Conservation (phyloP, 2,113 vertebrate species). For the Paramisgurnus dabryanus region DNA sequence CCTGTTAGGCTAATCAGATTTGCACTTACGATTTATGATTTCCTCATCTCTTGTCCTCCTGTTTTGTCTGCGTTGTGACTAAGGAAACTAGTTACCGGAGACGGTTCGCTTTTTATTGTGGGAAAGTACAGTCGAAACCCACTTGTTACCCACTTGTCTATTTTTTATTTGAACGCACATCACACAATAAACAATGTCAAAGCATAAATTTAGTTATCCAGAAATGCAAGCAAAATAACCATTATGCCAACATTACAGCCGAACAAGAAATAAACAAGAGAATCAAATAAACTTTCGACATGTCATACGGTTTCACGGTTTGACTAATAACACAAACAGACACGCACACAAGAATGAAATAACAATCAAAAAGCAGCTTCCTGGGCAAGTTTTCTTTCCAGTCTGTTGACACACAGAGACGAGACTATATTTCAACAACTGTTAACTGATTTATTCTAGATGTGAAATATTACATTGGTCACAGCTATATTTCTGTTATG, state of each 20-base stretch:
- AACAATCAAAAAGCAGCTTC: background rate
- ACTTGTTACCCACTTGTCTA: background rate
- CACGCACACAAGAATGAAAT: background rate
- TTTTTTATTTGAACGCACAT: conserved; percentile 21
- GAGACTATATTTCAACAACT: background rate
- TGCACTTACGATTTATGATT: conserved; percentile 28
- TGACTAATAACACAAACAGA: background rate
- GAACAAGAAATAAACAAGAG: conserved; percentile 2
- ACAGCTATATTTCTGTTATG: background rate
- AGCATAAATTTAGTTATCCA: conserved; percentile 24
- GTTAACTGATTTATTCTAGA: background rate
- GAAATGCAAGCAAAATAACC: background rate
- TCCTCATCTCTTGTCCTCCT: conserved; percentile 21
- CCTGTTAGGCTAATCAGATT: background rate
- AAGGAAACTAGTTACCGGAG: conserved; percentile 12
- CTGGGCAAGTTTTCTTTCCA: too few species aligned
- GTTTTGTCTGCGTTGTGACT: conserved; percentile 32
- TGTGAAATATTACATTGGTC: background rate
- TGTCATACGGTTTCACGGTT: background rate
- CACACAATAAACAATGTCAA: conserved; percentile 31
- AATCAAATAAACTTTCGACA: conserved; percentile 13
- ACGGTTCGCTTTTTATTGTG: conserved; percentile 35
- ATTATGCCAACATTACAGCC: background rate
- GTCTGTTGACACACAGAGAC: background rate
- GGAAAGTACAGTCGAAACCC: conserved; percentile 17